Evolutionary conservation across 2,888 invertebrate genomes (phyloP).

Genomic region (Hypolimnas misippus): DNA sequence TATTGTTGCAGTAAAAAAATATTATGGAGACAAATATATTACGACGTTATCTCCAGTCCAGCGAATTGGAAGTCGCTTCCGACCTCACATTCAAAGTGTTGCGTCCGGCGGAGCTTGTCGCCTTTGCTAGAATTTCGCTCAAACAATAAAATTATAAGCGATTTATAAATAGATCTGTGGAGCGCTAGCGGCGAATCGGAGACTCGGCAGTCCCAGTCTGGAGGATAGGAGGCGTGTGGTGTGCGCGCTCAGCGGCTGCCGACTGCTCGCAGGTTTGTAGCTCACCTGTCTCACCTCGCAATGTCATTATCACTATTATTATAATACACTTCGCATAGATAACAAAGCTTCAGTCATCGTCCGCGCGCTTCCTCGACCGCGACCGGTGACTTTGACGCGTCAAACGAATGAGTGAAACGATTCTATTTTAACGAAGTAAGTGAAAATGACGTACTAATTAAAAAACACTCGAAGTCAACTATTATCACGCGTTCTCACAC

Average conservation of each 20-base stretch:
- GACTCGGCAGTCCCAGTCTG: slow-evolving; percentile 63
- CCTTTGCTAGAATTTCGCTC: slow-evolving; percentile 67
- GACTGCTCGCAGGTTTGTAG: slow-evolving; percentile 72
- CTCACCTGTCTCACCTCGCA: slow-evolving; percentile 76
- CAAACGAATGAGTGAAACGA: slow-evolving; percentile 30
- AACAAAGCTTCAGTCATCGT: slow-evolving; percentile 67
- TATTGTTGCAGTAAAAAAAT: slow-evolving; percentile 29
- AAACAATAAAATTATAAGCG: slow-evolving; percentile 83
- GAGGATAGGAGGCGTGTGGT: slow-evolving; percentile 75
- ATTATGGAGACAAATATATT: slow-evolving; percentile 49
- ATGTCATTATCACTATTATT: slow-evolving; percentile 81
- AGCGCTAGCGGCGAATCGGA: slow-evolving; percentile 55
- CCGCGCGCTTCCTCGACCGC: slow-evolving; percentile 41
- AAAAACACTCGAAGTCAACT: slow-evolving; percentile 16
- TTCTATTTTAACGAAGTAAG: slow-evolving; percentile 25
- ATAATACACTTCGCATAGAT: slow-evolving; percentile 60
- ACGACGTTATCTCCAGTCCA: slow-evolving; percentile 49
- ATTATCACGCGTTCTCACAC: slow-evolving; percentile 21
- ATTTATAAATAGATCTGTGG: slow-evolving; percentile 73
- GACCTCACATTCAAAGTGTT: slow-evolving; percentile 66
- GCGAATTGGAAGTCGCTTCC: slow-evolving; percentile 52
- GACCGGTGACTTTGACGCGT: slow-evolving; percentile 32
- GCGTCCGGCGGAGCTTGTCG: slow-evolving; percentile 77
- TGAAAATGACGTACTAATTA: slow-evolving; percentile 25
- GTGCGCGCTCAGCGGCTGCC: slow-evolving; percentile 64